Evolutionary conservation across 2,113 vertebrate genomes (phyloP), one percentile per base, ranked within the genome.

Genomic region (Ramphastos sulfuratus): DNA sequence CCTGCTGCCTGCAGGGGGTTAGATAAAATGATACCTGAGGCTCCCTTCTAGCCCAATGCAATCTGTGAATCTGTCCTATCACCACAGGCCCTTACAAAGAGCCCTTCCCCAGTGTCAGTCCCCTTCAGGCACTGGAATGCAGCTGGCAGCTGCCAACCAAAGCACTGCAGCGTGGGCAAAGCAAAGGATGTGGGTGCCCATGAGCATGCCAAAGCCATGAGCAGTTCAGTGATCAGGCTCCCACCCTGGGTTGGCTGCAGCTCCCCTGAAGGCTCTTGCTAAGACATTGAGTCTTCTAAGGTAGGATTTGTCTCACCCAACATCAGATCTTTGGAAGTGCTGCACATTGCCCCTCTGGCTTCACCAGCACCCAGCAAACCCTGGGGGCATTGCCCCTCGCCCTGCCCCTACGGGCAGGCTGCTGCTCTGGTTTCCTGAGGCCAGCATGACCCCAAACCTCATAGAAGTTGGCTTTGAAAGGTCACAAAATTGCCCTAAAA

Each of bases 331-430:
- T 31, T 33, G 20, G 35, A 42, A 66, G 25, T 28, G 37, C 78
- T 17, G 24, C 31, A 63, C 3, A 15, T 52, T 75, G 13, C 18
- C 33, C 20, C 2, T 7, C 6, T 46, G 24, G 33, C 7, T 39
- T 85, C 52, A 18, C 56, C 37, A 46, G 6, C 33, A 35, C 14
- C n/a, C 59, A 52, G 64, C 23, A 48, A 63, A 10, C 2, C 23
- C 55, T 4, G 27, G 6, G 50, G 28, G 8, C 11, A 8, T n/a
- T 15, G 28, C 16, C 55, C 2, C 0, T 50, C n/a, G 18, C 52
- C 39, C 73, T 55, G 42, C 42, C 42, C 42, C 42, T 42, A 15
- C 14, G 15, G 42, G 42, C 42, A 42, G 42, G 42, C 42, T 15
- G 37, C 37, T 39, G 37, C 37, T 39, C 37, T 39, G 9, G 9